Evolutionary conservation across 2,113 vertebrate species (phyloP).

Genomic region (Centrocercus urophasianus): DNA sequence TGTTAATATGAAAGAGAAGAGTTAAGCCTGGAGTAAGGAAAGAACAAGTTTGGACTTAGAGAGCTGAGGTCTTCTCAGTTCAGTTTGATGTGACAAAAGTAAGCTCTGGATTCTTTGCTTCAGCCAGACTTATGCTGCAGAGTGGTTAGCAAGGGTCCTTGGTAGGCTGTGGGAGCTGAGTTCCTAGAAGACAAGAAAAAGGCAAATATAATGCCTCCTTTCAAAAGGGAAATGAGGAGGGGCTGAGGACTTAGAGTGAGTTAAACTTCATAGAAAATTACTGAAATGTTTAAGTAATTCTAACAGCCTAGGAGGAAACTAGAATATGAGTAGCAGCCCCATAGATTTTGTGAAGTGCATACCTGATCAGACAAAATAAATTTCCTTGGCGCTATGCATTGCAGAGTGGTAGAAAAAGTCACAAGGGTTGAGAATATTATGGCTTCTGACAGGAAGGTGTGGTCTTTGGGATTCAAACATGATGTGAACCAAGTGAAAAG

Average conservation of each 20-base stretch:
- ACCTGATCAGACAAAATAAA: neutral
- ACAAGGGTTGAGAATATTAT: neutral
- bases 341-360: neutral
- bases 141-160: constrained; percentile 1
- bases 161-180: constrained; percentile 20
- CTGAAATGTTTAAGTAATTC: neutral
- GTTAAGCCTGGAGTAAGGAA: neutral
- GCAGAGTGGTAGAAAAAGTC: neutral
- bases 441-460: neutral
- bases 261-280: constrained; percentile 13
- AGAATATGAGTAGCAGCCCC: neutral
- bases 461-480: neutral
- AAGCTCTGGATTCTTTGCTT: constrained; percentile 27
- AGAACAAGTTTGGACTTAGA: neutral
- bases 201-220: neutral
- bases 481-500: neutral
- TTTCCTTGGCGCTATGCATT: neutral
- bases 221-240: neutral
- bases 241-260: neutral
- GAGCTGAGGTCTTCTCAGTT: neutral
- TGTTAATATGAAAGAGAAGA: neutral
- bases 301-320: neutral
- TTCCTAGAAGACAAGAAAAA: constrained; percentile 16
- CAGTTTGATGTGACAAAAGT: neutral
- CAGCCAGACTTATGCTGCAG: constrained; percentile 29